These are phyloP conservation scores for Scolopax bukidnonensis DNA, from an alignment of 2,797 vertebrate genomes.

Conservation along the genomic window DNA sequence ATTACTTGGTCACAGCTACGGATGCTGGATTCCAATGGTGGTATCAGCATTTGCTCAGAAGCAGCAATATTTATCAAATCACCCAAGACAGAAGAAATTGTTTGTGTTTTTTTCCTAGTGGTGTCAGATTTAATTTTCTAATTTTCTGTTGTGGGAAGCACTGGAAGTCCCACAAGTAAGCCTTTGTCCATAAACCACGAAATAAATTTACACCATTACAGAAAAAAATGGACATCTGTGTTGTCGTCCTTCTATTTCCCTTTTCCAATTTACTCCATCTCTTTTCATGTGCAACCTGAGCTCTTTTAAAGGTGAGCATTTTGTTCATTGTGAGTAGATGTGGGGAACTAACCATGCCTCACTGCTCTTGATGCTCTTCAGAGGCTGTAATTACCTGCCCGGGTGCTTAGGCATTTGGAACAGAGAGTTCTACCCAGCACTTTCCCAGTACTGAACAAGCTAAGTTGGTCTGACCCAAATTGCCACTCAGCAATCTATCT, in stretches of 20 bases:
- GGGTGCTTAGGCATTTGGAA: background rate
- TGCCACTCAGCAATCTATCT: constrained; percentile 45
- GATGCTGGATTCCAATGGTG: background rate
- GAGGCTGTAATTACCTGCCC: constrained; percentile 23
- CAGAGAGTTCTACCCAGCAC: background rate
- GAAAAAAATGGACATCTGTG: background rate
- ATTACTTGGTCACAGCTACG: background rate
- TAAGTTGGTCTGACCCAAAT: constrained; percentile 30
- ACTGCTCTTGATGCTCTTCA: background rate
- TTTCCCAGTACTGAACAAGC: background rate
- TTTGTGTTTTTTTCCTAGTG: background rate
- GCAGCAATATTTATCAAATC: background rate
- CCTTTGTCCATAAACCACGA: background rate
- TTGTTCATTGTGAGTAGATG: background rate
- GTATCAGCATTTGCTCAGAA: background rate
- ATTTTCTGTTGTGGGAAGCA: background rate
- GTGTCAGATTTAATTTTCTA: background rate
- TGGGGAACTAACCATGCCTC: background rate
- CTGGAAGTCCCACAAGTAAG: background rate
- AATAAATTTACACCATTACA: background rate
- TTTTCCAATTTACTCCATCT: background rate
- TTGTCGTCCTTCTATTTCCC: background rate
- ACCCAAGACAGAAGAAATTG: background rate
- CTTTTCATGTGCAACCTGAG: background rate
- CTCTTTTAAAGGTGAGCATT: constrained; percentile 3